Base-by-base conservation (phyloP, 2,113 vertebrate genomes). In the Saccopteryx bilineata region DNA sequence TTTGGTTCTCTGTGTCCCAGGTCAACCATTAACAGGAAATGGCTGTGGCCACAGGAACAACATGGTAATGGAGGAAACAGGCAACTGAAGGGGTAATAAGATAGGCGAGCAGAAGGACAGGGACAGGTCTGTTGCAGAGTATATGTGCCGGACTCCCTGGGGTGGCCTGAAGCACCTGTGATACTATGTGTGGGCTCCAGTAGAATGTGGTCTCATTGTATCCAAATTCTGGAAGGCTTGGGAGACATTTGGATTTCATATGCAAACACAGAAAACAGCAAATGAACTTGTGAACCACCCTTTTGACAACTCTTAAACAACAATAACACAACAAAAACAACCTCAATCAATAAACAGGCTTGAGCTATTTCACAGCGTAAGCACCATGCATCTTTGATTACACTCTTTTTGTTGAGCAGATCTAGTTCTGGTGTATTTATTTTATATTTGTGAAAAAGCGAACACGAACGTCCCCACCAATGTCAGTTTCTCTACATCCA, bases 101-200 rank as follows among this genome's bases (percentile, higher is more conserved):
- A 46, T 12, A 21, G 46, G 0, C 17, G 5, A 3, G 2, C 5
- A 5, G 61, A 17, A 61, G 14, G 11, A 56, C 52, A 14, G 26
- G 11, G 6, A 2, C 26, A 5, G 33, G n/a, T 60, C 50, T 63
- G n/a, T 11, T n/a, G 69, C 24, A 46, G 6, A 28, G 28, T 7
- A 15, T 0, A 9, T 10, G 6, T 2, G 4, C 18, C 63, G 15
- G 9, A 2, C 11, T 17, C 1, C 39, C 4, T 4, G 5, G 13
- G 23, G 7, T 1, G 2, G 15, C 1, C 46, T 7, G 0, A 5
- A 58, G 58, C 39, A 46, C 5, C 6, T 11, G 0, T 0, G 39
- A 54, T 26, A 48, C 12, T 31, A 2, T 46, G 7, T 19, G 23
- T 2, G 10, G 56, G 5, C 31, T 54, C n/a, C 5, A 0, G 18